Evolutionary conservation across 2,113 vertebrate genomes (phyloP).

Genomic region (Varanus komodoensis): DNA sequence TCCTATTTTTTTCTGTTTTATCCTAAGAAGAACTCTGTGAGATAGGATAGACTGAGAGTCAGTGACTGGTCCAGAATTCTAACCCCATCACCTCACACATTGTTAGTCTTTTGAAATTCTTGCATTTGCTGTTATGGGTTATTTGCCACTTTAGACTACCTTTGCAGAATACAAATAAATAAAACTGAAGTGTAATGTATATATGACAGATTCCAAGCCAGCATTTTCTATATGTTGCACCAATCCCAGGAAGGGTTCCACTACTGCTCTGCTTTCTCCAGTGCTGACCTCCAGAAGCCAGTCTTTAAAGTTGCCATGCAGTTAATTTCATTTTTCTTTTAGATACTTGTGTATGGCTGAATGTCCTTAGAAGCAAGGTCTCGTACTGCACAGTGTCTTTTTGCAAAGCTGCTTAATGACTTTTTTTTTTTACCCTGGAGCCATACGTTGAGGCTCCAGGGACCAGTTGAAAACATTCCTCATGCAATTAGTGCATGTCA

Average conservation of each 20-base stretch:
- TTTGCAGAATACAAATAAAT: background rate
- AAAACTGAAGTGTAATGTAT: background rate
- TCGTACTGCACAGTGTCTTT: background rate
- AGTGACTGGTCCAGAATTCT: too few relatives aligned
- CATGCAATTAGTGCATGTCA: slow-evolving; percentile 15
- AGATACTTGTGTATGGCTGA: background rate
- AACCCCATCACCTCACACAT: too few relatives aligned
- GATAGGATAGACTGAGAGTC: too few relatives aligned
- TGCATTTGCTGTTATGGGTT: background rate
- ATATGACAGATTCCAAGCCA: background rate
- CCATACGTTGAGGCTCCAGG: background rate
- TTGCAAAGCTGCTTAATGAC: background rate
- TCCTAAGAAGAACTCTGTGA: too few relatives aligned
- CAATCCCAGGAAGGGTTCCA: background rate
- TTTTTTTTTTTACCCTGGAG: background rate
- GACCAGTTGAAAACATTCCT: slow-evolving; percentile 12
- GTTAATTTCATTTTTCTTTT: background rate
- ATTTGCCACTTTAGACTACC: background rate
- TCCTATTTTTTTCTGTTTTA: too few relatives aligned
- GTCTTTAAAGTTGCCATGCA: background rate
- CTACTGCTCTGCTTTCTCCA: background rate
- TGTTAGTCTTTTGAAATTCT: background rate
- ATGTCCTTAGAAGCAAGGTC: background rate
- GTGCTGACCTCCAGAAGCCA: background rate
- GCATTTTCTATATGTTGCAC: background rate